Conservation (phyloP, 2,797 vertebrate genomes). For the Scyliorhinus canicula region DNA sequence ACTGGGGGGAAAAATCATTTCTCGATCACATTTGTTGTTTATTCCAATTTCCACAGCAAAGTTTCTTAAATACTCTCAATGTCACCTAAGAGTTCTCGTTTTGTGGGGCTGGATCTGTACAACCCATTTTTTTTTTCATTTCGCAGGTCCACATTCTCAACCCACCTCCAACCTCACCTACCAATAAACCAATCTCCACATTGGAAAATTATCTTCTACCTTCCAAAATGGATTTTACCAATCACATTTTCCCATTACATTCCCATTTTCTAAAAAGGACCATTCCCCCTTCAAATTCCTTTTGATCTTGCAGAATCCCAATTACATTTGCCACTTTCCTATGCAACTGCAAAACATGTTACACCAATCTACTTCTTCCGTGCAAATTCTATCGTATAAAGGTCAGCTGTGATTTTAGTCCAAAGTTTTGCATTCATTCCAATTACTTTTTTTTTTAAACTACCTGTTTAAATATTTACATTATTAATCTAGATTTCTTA, state of each 20-base stretch:
- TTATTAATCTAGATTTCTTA: not conserved
- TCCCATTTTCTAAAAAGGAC: not conserved
- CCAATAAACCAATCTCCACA: not conserved
- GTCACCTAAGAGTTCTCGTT: not conserved
- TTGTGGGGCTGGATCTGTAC: not conserved
- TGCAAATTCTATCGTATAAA: not conserved
- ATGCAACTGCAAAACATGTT: not conserved
- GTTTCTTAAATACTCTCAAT: not conserved
- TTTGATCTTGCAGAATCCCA: not conserved
- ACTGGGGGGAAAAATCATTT: too few species aligned
- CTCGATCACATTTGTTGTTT: too few species aligned
- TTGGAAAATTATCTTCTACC: not conserved
- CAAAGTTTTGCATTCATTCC: not conserved
- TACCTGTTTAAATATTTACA: too few species aligned
- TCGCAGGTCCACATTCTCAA: not conserved
- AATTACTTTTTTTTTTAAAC: not conserved
- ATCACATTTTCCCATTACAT: not conserved
- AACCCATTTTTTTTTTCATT: not conserved
- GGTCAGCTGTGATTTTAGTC: not conserved
- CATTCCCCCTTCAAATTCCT: too few species aligned
- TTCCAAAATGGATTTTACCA: not conserved
- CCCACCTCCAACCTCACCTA: not conserved
- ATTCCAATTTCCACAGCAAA: not conserved
- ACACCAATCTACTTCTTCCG: not conserved
- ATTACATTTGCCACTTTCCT: not conserved